Evolutionary conservation across 2,113 vertebrate species (phyloP).

Genomic region (Hyperopisus bebe): DNA sequence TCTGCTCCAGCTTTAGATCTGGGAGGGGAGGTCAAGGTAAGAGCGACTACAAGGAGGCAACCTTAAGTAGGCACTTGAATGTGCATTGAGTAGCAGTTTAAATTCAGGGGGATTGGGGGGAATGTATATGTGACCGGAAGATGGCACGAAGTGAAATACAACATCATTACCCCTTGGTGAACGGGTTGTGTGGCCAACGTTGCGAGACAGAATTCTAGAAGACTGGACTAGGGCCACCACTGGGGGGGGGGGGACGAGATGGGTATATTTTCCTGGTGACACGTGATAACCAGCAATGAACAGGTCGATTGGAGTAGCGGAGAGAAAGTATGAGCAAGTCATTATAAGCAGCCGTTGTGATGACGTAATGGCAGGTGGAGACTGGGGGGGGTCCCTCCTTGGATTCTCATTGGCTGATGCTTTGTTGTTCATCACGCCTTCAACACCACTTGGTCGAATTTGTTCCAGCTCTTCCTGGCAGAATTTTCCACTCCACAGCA

Average conservation of each 20-base stretch:
- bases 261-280: background rate
- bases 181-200: background rate
- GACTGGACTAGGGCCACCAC: background rate
- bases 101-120: background rate
- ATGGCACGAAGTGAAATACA: background rate
- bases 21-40: background rate
- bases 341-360: background rate
- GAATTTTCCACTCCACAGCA: background rate
- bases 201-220: background rate
- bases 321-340: background rate
- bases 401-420: background rate
- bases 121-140: background rate
- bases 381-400: background rate
- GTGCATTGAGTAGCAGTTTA: background rate
- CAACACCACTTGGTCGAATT: background rate
- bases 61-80: background rate
- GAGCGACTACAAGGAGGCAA: background rate
- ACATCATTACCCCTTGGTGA: background rate
- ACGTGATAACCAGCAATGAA: background rate
- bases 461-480: background rate
- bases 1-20: background rate
- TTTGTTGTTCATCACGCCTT: background rate
- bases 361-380: background rate
- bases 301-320: background rate
- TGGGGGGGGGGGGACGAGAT: background rate